Percentiles rank a stretch among this genome's conserved stretches.
Conservation (phyloP, 92 coral and sea anemone species). For the Montipora capitata region DNA sequence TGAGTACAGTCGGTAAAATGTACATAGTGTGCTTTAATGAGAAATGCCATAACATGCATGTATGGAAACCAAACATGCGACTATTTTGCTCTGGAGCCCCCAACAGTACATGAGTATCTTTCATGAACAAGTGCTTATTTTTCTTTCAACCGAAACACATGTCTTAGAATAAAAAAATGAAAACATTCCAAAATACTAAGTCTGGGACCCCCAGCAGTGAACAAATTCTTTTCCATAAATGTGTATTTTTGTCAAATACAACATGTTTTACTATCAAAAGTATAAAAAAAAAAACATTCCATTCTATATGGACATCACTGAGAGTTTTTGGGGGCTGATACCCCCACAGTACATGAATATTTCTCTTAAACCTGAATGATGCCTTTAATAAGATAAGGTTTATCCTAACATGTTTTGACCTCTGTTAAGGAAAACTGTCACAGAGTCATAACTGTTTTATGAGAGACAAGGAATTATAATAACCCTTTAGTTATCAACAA, state of each 20-base stretch:
- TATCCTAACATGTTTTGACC: slow-evolving; percentile 4
- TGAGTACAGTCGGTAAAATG: slow-evolving; percentile 49
- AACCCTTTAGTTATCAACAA: not conserved
- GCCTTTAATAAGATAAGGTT: slow-evolving; percentile 13
- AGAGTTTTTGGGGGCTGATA: slow-evolving; percentile 1
- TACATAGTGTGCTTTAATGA: slow-evolving; percentile 22
- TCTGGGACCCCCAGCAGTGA: too few species aligned
- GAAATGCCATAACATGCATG: slow-evolving; percentile 48
- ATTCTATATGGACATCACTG: not conserved
- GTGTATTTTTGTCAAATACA: too few species aligned
- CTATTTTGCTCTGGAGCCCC: slow-evolving; percentile 1
- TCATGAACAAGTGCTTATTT: too few species aligned
- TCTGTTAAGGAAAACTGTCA: slow-evolving; percentile 7
- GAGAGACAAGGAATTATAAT: too few species aligned
- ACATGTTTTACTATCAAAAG: too few species aligned
- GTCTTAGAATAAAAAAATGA: too few species aligned
- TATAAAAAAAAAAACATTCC: too few species aligned
- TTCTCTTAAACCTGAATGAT: slow-evolving; percentile 3
- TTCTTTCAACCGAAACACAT: too few species aligned
- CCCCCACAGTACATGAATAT: not conserved
- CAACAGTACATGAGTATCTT: slow-evolving; percentile 24
- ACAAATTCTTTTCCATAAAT: too few species aligned
- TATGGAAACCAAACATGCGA: not conserved
- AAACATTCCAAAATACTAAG: too few species aligned
- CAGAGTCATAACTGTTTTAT: too few species aligned